Percentiles rank a stretch among this genome's conserved stretches.
Evolutionary conservation across 64 coral and sea anemone genomes (phyloP).

Genomic region (Astreopora myriophthalma): DNA sequence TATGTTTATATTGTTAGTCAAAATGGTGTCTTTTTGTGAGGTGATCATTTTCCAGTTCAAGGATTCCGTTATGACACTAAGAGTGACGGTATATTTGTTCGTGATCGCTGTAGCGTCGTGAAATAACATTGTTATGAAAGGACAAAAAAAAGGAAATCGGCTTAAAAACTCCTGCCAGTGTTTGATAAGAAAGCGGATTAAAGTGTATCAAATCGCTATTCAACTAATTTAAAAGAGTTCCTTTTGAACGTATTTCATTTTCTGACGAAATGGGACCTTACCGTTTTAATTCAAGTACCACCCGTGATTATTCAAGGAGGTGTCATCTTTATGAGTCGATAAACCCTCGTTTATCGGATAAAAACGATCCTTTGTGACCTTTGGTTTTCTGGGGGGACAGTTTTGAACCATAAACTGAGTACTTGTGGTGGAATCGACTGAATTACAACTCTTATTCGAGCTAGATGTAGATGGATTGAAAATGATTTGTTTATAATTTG

Average conservation of each 20-base stretch:
- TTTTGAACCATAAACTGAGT: too few relatives aligned
- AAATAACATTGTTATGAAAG: neutral
- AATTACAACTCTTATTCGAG: neutral
- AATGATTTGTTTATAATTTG: neutral
- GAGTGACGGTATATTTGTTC: neutral
- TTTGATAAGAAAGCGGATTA: neutral
- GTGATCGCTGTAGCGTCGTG: neutral
- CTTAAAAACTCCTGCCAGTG: neutral
- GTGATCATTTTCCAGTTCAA: neutral
- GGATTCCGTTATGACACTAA: neutral
- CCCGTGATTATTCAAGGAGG: too few relatives aligned
- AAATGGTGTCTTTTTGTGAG: neutral
- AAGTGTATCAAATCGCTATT: neutral
- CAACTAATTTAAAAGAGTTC: neutral
- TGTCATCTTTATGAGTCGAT: neutral
- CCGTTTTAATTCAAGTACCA: neutral
- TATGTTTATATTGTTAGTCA: neutral
- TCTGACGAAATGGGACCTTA: too few relatives aligned
- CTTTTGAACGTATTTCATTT: too few relatives aligned
- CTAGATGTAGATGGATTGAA: neutral
- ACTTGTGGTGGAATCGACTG: too few relatives aligned
- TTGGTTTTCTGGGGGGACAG: too few relatives aligned
- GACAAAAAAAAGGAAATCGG: neutral
- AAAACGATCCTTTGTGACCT: too few relatives aligned
- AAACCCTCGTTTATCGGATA: neutral